Evolutionary conservation across 2,888 invertebrate genomes (phyloP).

Genomic region (Orthosia incerta): DNA sequence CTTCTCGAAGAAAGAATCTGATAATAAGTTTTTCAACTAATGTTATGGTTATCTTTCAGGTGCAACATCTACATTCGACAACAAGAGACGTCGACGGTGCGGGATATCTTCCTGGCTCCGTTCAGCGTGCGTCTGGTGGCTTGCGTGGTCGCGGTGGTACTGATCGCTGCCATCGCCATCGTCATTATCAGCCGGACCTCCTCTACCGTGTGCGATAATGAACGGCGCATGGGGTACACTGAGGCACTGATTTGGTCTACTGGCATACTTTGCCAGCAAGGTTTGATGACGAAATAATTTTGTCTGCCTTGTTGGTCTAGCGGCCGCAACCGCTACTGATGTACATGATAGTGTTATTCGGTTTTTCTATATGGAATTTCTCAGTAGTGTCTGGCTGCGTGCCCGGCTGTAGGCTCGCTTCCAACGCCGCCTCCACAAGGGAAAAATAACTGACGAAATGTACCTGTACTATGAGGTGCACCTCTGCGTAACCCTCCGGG

Average conservation of each 20-base stretch:
- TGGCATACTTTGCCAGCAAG: slow-evolving; percentile 92
- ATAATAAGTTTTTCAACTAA: too few relatives aligned
- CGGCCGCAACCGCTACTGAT: too few relatives aligned
- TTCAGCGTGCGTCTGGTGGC: slow-evolving; percentile 90
- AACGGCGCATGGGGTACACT: slow-evolving; percentile 81
- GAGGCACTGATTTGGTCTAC: slow-evolving; percentile 92
- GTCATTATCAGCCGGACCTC: slow-evolving; percentile 87
- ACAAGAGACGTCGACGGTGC: slow-evolving; percentile 91
- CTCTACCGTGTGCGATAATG: slow-evolving; percentile 77
- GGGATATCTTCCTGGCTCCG: slow-evolving; percentile 92
- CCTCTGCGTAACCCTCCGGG: too few relatives aligned
- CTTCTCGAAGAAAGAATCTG: too few relatives aligned
- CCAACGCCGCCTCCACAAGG: too few relatives aligned
- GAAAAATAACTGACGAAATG: too few relatives aligned
- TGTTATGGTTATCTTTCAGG: slow-evolving; percentile 75
- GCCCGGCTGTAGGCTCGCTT: too few relatives aligned
- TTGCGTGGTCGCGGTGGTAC: slow-evolving; percentile 89
- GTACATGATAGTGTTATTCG: too few relatives aligned
- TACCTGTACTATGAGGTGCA: too few relatives aligned
- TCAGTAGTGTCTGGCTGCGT: too few relatives aligned
- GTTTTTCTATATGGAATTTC: too few relatives aligned
- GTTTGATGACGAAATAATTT: slow-evolving; percentile 71
- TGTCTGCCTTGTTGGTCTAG: background rate
- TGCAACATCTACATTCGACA: slow-evolving; percentile 92
- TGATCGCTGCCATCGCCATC: slow-evolving; percentile 88